Evolutionary conservation across 2,113 vertebrate species (phyloP), one percentile per base, ranked within the genome.

Genomic region (Labeo rohita): DNA sequence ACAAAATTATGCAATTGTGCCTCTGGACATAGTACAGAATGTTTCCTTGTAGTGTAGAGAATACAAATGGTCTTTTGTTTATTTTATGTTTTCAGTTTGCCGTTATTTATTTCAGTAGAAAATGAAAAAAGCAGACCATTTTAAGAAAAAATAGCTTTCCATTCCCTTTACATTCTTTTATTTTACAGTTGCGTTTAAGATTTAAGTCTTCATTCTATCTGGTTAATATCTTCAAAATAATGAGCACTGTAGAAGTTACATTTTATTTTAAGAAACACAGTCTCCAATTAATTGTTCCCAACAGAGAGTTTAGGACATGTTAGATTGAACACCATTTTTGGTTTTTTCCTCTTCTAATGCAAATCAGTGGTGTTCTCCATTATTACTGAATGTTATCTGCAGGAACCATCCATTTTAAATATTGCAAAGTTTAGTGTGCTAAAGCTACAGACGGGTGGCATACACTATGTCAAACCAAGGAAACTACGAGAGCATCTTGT

Each of bases 381-480:
- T 80, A 80, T n/a, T 63, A 61, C n/a, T 80, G 56, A 59, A n/a
- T 66, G 79, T 65, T 65, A 80, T 80, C 59, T 81, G 39, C 77
- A 63, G 61, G 59, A 11, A 23, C 36, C 77, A 80, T n/a, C 15
- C 39, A 12, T 2, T 2, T 65, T 4, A 16, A 8, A 80, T 18
- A 5, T 5, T 49, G 79, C 8, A 28, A 65, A 66, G 8, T 66
- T 66, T 21, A 34, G 43, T 81, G 16, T n/a, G 21, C 56, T 45
- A 16, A 23, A 66, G 12, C 56, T 63, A 47, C 78, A 80, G 34
- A 43, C 18, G 18, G 16, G 18, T 79, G 72, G 23, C 72, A 45
- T 12, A 21, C 36, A 72, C 4, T n/a, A 28, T 28, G 39, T 72
- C 68, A 73, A 74, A 59, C 52, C 16, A 43, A 13, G 54, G 52